These are phyloP conservation scores for Clamator glandarius DNA, from an alignment of 2,797 vertebrate species.

Conservation along the genomic window DNA sequence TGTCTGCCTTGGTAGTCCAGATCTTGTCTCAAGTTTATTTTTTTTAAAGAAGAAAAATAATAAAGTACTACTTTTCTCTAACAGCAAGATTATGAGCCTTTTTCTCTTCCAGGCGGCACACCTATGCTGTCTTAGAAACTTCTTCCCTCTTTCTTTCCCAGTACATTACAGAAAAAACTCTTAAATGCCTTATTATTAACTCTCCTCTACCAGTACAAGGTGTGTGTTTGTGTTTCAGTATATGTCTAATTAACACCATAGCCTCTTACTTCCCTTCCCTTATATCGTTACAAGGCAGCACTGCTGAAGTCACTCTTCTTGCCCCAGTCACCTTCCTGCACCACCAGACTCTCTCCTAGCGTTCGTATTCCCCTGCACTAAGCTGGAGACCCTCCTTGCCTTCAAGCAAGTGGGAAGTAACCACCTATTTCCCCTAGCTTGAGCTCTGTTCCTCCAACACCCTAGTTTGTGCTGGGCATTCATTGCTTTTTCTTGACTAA, in stretches of 20 bases:
- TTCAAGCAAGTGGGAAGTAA: not conserved
- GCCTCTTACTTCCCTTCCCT: not conserved
- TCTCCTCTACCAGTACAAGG: not conserved
- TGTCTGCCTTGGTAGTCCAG: not conserved
- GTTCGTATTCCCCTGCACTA: not conserved
- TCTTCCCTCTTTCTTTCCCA: not conserved
- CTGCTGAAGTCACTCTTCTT: not conserved
- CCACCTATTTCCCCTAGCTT: not conserved
- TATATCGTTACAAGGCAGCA: accelerated
- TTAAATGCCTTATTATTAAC: not conserved
- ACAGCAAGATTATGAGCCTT: not conserved
- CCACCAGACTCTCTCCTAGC: not conserved
- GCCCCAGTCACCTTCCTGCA: not conserved
- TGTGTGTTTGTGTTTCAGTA: not conserved
- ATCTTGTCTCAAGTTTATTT: not conserved
- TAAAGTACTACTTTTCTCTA: not conserved
- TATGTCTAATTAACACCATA: not conserved
- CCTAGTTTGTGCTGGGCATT: not conserved
- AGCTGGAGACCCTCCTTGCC: not conserved
- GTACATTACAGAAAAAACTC: not conserved
- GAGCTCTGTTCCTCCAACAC: not conserved
- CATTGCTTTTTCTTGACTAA: not conserved
- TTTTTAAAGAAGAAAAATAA: not conserved
- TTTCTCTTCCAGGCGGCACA: not conserved
- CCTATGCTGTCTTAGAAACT: not conserved